Evolutionary conservation across 2,888 invertebrate species (phyloP).

Genomic region (Synanthedon andrenaeformis): DNA sequence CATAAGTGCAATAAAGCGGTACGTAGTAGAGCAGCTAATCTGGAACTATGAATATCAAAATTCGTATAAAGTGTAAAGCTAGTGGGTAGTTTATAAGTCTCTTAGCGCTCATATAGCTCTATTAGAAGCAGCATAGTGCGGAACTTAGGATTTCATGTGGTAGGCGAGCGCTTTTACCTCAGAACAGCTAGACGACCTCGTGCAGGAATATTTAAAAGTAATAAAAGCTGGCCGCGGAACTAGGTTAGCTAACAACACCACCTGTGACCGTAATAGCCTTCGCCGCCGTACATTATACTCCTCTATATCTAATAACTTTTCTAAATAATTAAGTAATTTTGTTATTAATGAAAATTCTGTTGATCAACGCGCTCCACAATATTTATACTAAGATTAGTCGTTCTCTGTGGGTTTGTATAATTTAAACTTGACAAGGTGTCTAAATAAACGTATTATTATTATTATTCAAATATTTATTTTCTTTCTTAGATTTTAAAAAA

Average conservation of each 20-base stretch:
- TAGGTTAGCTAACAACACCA: conserved; percentile 42
- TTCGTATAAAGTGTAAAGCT: not conserved
- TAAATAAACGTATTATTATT: too few relatives aligned
- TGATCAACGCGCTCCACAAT: too few relatives aligned
- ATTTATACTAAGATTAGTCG: too few relatives aligned
- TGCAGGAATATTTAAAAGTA: conserved; percentile 37
- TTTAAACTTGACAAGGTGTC: too few relatives aligned
- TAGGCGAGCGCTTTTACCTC: conserved; percentile 22
- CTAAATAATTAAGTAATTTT: too few relatives aligned
- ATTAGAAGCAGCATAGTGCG: conserved; percentile 8
- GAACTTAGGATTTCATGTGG: conserved; percentile 3
- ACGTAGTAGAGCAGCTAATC: not conserved
- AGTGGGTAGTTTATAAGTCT: conserved; percentile 7
- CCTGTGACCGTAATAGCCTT: conserved; percentile 32
- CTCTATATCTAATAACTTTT: not conserved
- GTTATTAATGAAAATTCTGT: too few relatives aligned
- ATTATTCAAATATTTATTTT: too few relatives aligned
- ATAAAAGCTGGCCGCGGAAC: conserved; percentile 37
- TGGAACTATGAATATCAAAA: not conserved
- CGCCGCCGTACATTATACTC: conserved; percentile 10
- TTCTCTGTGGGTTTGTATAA: too few relatives aligned
- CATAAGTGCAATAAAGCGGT: too few relatives aligned
- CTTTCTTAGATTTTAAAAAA: too few relatives aligned
- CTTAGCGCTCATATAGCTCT: conserved; percentile 14
- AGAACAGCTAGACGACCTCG: conserved; percentile 20